Conservation (phyloP, 2,797 vertebrate species). For the Anabas testudineus region DNA sequence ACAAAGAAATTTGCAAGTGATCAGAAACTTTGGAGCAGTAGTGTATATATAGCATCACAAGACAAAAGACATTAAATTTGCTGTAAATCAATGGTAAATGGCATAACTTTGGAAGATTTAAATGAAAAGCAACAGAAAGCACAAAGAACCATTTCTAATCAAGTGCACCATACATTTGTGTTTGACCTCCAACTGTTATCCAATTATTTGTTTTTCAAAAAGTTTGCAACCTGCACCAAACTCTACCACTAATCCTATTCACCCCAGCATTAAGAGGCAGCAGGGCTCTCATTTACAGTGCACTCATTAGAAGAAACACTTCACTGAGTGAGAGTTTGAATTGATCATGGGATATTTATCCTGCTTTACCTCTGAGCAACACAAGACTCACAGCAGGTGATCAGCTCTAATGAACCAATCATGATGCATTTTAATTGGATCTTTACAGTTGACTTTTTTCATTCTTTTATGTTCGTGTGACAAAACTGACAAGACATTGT, state of each 20-base stretch:
- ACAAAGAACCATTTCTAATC: not conserved
- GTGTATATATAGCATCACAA: too few species aligned
- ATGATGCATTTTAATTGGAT: constrained; percentile 29
- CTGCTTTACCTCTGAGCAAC: constrained; percentile 33
- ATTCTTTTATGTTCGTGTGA: too few species aligned
- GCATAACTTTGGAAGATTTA: too few species aligned
- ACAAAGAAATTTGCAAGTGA: too few species aligned
- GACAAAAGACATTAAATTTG: too few species aligned
- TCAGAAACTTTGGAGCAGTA: too few species aligned
- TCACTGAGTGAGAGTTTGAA: constrained; percentile 27
- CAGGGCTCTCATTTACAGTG: not conserved
- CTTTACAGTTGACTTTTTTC: constrained; percentile 22
- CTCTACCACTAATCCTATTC: constrained; percentile 15
- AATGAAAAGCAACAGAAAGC: not conserved
- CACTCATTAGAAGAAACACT: constrained; percentile 35
- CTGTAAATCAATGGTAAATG: too few species aligned
- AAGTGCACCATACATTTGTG: not conserved
- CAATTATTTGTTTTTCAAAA: constrained; percentile 38
- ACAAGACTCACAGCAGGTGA: constrained; percentile 28
- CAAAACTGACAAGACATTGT: too few species aligned
- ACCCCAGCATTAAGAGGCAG: constrained; percentile 2
- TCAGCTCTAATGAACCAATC: constrained; percentile 39
- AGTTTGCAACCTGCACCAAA: constrained; percentile 1
- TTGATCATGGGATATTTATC: constrained; percentile 14
- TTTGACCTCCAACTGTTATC: constrained; percentile 6